Percentiles rank a stretch among this genome's conserved stretches.
Conservation (phyloP, 2,888 invertebrate genomes). For the Chymomyza fuscimana region DNA sequence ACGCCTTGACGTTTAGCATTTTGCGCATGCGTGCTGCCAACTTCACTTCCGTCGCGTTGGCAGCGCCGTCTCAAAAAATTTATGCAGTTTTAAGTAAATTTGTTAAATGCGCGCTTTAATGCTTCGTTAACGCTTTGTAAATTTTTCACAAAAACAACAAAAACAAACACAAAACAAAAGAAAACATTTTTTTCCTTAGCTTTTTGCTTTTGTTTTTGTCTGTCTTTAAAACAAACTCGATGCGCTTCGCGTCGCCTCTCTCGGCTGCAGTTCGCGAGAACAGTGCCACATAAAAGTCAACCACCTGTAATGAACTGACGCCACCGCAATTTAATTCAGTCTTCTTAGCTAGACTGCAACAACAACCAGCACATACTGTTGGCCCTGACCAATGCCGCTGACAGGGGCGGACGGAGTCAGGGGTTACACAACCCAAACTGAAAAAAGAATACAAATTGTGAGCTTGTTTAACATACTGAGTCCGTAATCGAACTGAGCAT, state of each 20-base stretch:
- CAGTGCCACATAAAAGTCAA: constrained; percentile 58
- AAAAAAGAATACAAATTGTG: no score
- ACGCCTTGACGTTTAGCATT: neutral
- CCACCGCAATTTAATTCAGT: constrained; percentile 73
- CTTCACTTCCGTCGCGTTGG: constrained; percentile 52
- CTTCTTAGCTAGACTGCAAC: constrained; percentile 2
- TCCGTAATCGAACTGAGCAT: no score
- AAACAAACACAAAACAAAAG: constrained; percentile 7
- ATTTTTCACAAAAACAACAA: constrained; percentile 65
- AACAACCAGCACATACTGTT: neutral
- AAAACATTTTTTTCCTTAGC: constrained; percentile 1
- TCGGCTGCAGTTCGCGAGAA: constrained; percentile 24
- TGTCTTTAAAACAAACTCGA: constrained; percentile 4
- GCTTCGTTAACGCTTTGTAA: constrained; percentile 77
- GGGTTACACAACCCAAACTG: no score
- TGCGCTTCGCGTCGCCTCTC: constrained; percentile 28
- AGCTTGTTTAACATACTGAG: no score
- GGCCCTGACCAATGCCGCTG: neutral
- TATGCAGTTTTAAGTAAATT: constrained; percentile 77
- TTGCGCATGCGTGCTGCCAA: constrained; percentile 30
- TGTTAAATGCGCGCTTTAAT: constrained; percentile 79
- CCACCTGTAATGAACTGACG: constrained; percentile 77
- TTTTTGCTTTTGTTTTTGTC: neutral
- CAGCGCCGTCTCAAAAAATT: constrained; percentile 49
- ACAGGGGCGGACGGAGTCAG: no score